Conservation (phyloP, 2,888 invertebrate species). For the Callosobruchus maculatus region DNA sequence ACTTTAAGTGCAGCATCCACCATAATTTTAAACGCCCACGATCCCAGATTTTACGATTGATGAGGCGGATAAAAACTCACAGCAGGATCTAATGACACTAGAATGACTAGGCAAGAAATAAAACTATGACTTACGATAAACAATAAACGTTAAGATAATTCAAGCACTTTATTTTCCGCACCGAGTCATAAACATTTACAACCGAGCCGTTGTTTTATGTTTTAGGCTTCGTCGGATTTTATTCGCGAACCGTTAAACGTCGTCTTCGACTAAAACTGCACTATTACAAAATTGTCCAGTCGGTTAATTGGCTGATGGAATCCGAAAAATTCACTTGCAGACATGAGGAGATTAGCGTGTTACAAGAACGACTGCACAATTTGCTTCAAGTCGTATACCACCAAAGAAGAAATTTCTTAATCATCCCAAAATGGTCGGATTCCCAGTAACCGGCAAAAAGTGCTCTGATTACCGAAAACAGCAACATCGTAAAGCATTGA, state of each 20-base stretch:
- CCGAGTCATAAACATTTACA: not conserved
- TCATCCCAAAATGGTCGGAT: not conserved
- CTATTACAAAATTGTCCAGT: not conserved
- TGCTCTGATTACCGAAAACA: not conserved
- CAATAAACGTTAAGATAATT: not conserved
- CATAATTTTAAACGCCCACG: not conserved
- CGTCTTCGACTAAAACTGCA: not conserved
- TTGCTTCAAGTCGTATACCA: not conserved
- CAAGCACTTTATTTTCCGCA: not conserved
- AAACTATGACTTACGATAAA: not conserved
- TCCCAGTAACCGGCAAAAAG: not conserved
- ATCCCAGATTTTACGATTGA: not conserved
- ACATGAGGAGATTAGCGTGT: not conserved
- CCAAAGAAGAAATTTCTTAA: not conserved
- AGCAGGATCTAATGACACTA: not conserved
- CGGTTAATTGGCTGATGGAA: not conserved
- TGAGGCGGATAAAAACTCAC: not conserved
- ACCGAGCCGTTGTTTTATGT: not conserved
- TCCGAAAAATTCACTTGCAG: not conserved
- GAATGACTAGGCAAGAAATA: not conserved
- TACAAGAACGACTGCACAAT: not conserved
- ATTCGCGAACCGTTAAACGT: not conserved
- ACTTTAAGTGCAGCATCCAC: not conserved
- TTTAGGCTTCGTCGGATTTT: not conserved
- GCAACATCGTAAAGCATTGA: not conserved